phyloP scores from a whole-genome alignment of 53 echinoderm and acorn worm genomes.

The Crossaster papposus region DNA sequence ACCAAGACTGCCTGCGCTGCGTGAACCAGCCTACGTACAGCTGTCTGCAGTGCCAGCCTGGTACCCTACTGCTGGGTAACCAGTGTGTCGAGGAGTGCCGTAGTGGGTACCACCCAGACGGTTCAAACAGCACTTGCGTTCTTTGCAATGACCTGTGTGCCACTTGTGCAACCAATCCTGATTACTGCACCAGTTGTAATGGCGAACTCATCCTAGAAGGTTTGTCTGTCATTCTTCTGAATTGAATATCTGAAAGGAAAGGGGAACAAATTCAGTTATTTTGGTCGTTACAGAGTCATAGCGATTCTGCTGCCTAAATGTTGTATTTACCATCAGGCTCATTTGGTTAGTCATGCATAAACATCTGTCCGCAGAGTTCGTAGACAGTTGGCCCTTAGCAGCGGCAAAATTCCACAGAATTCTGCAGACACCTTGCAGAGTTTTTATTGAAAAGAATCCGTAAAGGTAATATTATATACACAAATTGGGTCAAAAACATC shows the following conservation, averaged over 20 bases:
- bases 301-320: too few relatives aligned
- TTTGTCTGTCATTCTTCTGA: not conserved
- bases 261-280: too few relatives aligned
- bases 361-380: too few relatives aligned
- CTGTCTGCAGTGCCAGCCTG: constrained; percentile 66
- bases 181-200: constrained; percentile 83
- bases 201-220: constrained; percentile 72
- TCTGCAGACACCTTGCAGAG: too few relatives aligned
- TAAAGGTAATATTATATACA: too few relatives aligned
- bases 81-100: constrained; percentile 81
- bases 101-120: constrained; percentile 53
- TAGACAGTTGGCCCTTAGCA: too few relatives aligned
- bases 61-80: constrained; percentile 56
- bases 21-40: constrained; percentile 43
- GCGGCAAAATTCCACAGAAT: too few relatives aligned
- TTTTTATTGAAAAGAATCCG: too few relatives aligned
- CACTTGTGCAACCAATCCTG: constrained; percentile 61
- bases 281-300: too few relatives aligned
- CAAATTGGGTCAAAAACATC: too few relatives aligned
- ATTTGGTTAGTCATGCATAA: too few relatives aligned
- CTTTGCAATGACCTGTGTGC: constrained; percentile 72
- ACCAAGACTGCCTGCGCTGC: constrained; percentile 68
- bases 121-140: constrained; percentile 34
- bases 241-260: not conserved
- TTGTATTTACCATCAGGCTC: too few relatives aligned